Percentiles rank a stretch among this genome's conserved stretches.
These are phyloP conservation scores for Platynereis dumerilii DNA, from an alignment of 2,888 invertebrate genomes.

Conservation along the genomic window DNA sequence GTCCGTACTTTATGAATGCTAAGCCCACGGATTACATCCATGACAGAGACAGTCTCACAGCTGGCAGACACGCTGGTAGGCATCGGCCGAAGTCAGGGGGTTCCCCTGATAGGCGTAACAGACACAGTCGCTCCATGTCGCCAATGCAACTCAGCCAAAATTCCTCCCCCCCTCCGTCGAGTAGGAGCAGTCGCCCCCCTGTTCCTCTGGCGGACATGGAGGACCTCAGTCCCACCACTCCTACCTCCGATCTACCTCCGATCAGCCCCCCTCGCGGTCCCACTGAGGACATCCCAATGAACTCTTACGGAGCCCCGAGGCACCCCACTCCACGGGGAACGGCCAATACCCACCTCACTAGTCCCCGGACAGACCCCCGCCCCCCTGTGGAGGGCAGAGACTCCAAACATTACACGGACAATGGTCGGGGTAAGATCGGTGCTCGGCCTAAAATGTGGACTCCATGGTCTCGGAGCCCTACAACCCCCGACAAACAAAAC, in stretches of 20 bases:
- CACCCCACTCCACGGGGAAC: constrained; percentile 5
- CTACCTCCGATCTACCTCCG: constrained; percentile 7
- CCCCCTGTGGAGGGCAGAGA: constrained; percentile 41
- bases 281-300: constrained; percentile 30
- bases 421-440: not conserved
- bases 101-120: not conserved
- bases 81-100: constrained; percentile 1
- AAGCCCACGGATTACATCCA: constrained; percentile 41
- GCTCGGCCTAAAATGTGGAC: not conserved
- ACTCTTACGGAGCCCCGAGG: constrained; percentile 13
- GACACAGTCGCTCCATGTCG: not conserved
- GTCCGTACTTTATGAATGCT: constrained; percentile 45
- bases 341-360: constrained; percentile 15
- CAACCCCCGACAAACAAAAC: constrained; percentile 14
- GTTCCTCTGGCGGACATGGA: constrained; percentile 32
- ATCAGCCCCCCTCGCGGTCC: constrained; percentile 1
- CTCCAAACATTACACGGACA: constrained; percentile 27
- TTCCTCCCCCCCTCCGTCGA: not conserved
- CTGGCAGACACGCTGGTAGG: constrained; percentile 19
- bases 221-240: constrained; percentile 32
- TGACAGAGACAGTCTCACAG: constrained; percentile 45
- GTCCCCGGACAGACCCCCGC: constrained; percentile 24
- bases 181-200: constrained; percentile 3
- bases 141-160: not conserved
- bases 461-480: not conserved